Conservation (phyloP, 2,797 vertebrate species). For the Myotis vivesi region DNA sequence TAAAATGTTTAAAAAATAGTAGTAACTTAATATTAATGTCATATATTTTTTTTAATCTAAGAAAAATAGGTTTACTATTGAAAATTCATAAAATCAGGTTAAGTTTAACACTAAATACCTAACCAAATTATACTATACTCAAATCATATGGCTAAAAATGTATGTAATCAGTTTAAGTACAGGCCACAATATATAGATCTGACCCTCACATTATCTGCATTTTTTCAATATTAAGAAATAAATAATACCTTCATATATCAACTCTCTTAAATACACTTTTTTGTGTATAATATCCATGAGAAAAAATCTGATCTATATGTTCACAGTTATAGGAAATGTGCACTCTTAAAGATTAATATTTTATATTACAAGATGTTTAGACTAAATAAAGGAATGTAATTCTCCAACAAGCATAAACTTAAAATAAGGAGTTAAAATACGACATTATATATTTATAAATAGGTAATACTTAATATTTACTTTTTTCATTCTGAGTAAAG, state of each 20-base stretch:
- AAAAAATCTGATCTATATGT: not conserved
- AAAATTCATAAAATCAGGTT: not conserved
- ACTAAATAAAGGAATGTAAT: not conserved
- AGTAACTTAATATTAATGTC: not conserved
- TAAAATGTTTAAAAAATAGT: slow-evolving; percentile 32
- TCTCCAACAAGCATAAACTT: not conserved
- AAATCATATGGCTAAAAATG: not conserved
- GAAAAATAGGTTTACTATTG: not conserved
- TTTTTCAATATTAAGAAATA: not conserved
- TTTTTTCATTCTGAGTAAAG: slow-evolving; percentile 15
- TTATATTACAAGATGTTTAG: not conserved
- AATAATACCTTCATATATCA: not conserved
- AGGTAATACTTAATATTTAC: not conserved
- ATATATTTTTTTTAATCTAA: not conserved
- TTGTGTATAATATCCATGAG: not conserved
- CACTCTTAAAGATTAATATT: not conserved
- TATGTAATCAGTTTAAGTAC: not conserved
- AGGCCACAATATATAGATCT: not conserved
- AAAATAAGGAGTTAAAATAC: slow-evolving; percentile 44
- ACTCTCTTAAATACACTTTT: not conserved
- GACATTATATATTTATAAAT: not conserved
- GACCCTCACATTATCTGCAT: not conserved
- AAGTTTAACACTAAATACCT: slow-evolving; percentile 29
- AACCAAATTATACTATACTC: not conserved
- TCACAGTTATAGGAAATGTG: not conserved